These are phyloP conservation scores for Andrena hattorfiana DNA, from an alignment of 2,888 invertebrate species.

Conservation along the genomic window DNA sequence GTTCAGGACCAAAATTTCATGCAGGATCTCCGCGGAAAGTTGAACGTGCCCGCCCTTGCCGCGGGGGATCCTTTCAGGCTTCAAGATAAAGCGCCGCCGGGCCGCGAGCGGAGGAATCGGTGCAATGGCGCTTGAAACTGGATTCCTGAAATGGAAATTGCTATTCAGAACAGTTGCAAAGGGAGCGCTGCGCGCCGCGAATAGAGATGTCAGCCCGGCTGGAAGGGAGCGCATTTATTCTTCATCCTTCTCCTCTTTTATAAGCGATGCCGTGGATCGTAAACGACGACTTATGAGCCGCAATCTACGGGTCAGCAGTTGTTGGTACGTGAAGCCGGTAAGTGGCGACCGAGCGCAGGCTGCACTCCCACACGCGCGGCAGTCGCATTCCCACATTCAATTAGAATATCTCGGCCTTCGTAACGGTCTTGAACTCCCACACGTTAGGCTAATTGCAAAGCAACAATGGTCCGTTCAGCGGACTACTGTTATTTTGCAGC, in stretches of 20 bases:
- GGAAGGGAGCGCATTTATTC: no score
- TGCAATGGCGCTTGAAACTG: background rate
- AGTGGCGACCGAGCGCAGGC: slow-evolving; percentile 4
- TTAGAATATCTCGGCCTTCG: slow-evolving; percentile 54
- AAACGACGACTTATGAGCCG: background rate
- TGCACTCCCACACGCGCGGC: slow-evolving; percentile 41
- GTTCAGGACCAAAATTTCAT: slow-evolving; percentile 7
- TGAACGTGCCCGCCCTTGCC: background rate
- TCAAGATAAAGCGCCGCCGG: background rate
- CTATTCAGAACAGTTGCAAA: background rate
- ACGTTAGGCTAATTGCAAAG: slow-evolving; percentile 41
- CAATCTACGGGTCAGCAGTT: slow-evolving; percentile 1
- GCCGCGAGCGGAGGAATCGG: background rate
- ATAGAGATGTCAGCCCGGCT: no score
- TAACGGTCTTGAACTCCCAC: slow-evolving; percentile 59
- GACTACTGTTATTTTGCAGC: slow-evolving; percentile 51
- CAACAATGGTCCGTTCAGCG: slow-evolving; percentile 40
- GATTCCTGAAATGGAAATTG: background rate
- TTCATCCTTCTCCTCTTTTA: no score
- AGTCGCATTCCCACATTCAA: slow-evolving; percentile 50
- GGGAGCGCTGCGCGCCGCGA: no score
- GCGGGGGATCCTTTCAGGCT: background rate
- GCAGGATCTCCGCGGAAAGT: background rate
- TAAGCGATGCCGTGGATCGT: background rate
- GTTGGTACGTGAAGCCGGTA: background rate